Evolutionary conservation across 2,797 vertebrate species (phyloP), one percentile per base, ranked within the genome.

Genomic region (Muscicapa striata): DNA sequence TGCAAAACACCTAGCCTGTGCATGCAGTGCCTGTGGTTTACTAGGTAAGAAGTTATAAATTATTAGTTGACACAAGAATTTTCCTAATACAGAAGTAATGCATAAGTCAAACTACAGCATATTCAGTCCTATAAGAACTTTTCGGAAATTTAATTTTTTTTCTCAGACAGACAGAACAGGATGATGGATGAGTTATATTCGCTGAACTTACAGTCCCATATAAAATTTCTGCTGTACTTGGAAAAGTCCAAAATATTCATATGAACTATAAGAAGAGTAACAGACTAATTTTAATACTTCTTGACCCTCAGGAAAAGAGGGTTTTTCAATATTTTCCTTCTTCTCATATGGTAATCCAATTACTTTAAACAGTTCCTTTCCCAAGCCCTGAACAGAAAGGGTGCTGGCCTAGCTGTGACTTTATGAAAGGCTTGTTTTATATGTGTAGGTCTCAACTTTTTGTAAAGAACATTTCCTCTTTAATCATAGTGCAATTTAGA

Each of bases 161-260:
- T 82, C 74, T 92, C 27, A 17, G 49, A 67, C 32, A 4, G 3
- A 62, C 29, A 40, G n/a, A 72, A 43, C 6, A 91, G 54, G 7
- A 87, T 92, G 78, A 95, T 73, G 51, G 90, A 92, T 72, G 32
- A 88, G 66, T 67, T 43, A 59, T 17, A 89, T 22, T 68, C 41
- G 41, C 29, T 84, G 23, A 86, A 90, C 67, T 41, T 89, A 78
- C 38, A 81, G 45, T 64, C 34, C 20, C 38, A 57, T 84, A 90
- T 46, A 78, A 66, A 72, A 88, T 88, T 93, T 88, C 80, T 92
- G 48, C 80, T 55, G 29, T 48, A 87, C 30, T 8, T 72, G 87
- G 74, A 94, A 89, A 90, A 88, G 57, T 84, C 62, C 5, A 62
- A 54, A 89, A 87, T 87, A 92, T 87, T 84, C 20, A 24, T n/a